Evolutionary conservation across 2,797 vertebrate species (phyloP), one percentile per base, ranked within the genome.

Genomic region (Danionella dracula): DNA sequence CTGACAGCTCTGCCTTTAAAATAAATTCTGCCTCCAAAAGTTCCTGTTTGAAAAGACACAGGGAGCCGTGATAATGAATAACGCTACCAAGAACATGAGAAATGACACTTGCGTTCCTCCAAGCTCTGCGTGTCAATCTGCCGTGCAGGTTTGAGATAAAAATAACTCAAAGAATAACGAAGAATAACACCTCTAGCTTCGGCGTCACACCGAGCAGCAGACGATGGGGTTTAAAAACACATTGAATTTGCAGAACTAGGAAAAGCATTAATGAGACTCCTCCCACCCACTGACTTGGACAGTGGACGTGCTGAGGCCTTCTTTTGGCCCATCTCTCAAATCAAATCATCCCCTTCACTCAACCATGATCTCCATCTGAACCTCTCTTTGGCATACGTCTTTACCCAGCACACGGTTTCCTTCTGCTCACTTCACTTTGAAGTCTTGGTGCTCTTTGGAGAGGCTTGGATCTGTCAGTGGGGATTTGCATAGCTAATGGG

Each of bases 401-500:
- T 59, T 40, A 32, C 21, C 13, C 16, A 34, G 42, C 50, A 54
- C 16, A 41, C 27, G 34, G 40, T 20, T 37, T 42, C 50, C 55
- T 46, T 27, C 51, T 38, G 23, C 71, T 54, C 57, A 59, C 40
- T 35, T 50, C 58, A 81, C 87, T 87, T 88, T 88, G 86, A 89
- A 85, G 85, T 87, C 42, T 82, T 63, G 78, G 64, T 83, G 71
- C 78, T 82, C 77, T 63, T 73, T 75, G 70, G 84, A 75, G 78
- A 83, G 79, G 77, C 77, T 86, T 84, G 84, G 72, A 78, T 44
- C 76, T 87, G 84, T 88, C 83, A 84, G 82, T 79, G 73, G 82
- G 85, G 86, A 89, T 88, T 89, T 88, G 86, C 86, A 88, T 88
- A 80, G 78, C 82, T 84, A 84, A 90, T 88, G 85, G 84, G 86